phyloP scores from a whole-genome alignment of 2,888 invertebrate genomes.

The Mythimna pallens region DNA sequence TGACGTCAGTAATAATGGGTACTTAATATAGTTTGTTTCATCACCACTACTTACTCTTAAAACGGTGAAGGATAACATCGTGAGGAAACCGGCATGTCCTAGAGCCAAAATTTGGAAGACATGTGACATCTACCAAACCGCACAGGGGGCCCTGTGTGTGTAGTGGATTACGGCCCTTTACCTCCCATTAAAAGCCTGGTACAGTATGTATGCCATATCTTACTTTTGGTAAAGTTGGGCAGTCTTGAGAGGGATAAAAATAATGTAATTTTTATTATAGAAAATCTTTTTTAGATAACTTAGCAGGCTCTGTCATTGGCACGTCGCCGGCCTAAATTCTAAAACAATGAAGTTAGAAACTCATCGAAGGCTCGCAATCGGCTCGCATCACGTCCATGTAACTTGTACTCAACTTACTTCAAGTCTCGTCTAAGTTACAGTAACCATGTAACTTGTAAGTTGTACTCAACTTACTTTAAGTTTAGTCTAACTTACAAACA shows the following conservation, averaged over 20 bases:
- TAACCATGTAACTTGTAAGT: conserved; percentile 9
- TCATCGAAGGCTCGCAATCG: conserved; percentile 10
- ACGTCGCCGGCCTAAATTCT: background rate
- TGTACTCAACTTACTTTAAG: conserved; percentile 9
- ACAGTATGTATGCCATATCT: background rate
- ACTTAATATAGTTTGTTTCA: too few species aligned
- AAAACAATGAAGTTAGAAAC: conserved; percentile 42
- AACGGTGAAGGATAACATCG: too few species aligned
- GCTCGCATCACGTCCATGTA: conserved; percentile 6
- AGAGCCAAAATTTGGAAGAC: too few species aligned
- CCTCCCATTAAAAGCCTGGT: too few species aligned
- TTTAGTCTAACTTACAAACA: conserved; percentile 23
- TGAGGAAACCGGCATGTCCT: too few species aligned
- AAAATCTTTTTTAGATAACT: background rate
- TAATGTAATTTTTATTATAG: background rate
- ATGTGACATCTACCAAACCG: too few species aligned
- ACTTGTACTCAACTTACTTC: conserved; percentile 18
- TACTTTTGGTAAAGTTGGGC: background rate
- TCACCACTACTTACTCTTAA: too few species aligned
- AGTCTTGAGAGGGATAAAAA: background rate
- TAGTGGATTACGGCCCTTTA: too few species aligned
- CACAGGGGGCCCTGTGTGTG: too few species aligned
- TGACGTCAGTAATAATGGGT: too few species aligned
- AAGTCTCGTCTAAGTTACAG: conserved; percentile 29
- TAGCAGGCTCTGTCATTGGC: background rate